Conservation (phyloP, 2,888 invertebrate genomes). For the Trichopoda pennipes region DNA sequence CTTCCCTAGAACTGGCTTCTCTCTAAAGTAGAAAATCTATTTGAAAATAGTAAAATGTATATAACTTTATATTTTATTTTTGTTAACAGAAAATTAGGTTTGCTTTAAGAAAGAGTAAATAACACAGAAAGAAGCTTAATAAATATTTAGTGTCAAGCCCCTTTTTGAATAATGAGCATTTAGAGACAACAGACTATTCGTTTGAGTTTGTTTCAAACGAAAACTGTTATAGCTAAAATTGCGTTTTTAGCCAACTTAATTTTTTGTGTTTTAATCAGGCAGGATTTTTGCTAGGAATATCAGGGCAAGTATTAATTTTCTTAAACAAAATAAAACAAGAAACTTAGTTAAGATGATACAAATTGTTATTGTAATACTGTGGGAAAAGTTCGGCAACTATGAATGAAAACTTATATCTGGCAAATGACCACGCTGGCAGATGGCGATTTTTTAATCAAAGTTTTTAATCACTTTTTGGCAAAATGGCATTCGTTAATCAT, state of each 20-base stretch:
- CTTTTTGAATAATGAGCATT: slow-evolving; percentile 44
- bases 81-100: slow-evolving; percentile 34
- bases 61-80: not conserved
- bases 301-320: not conserved
- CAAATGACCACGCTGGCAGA: no score
- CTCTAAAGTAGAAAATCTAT: slow-evolving; percentile 1
- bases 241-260: not conserved
- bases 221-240: slow-evolving; percentile 10
- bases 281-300: slow-evolving; percentile 1
- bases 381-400: no score
- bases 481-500: no score
- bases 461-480: no score
- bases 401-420: no score
- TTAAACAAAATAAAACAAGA: no score
- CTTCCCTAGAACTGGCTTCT: not conserved
- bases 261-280: not conserved
- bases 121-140: not conserved
- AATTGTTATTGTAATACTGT: no score
- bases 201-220: not conserved
- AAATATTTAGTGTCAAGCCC: not conserved
- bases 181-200: not conserved
- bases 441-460: no score
- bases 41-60: slow-evolving; percentile 1
- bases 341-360: no score
- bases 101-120: slow-evolving; percentile 2